Evolutionary conservation across 37 sponge, comb jelly and placozoan species (phyloP), one percentile per base, ranked within the genome.

Genomic region (Chondrilla cf. caribensis): DNA sequence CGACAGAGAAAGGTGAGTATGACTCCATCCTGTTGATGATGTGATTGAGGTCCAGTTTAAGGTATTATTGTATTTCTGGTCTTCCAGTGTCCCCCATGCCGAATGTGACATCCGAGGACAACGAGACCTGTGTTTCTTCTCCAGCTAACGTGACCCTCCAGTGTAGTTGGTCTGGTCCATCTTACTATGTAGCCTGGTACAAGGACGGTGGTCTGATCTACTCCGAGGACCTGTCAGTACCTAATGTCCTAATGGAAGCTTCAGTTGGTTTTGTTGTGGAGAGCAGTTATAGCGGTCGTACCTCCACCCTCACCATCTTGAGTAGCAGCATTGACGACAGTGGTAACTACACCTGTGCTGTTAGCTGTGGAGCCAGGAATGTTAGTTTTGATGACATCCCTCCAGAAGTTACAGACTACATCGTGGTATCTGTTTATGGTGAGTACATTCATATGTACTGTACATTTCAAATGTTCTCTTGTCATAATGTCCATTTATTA

Each of bases 331-430:
- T 68, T 19, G 32, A n/a, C 32, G 70, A 68, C 32, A 35, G 35
- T 35, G 70, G 31, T 2, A 68, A 68, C 70, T 68, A 68, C 70
- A 68, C 70, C 25, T 68, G 70, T 17, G 70, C 70, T 31, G 70
- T 68, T 32, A 36, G 35, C 25, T 68, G 70, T 17, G 4, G 37
- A 31, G 70, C 70, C 33, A n/a, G 7, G 70, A 19, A 68, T 21
- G 70, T 35, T n/a, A 37, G 2, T 28, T 35, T 21, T 3, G 70
- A 37, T 4, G 57, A n/a, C n/a, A n/a, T n/a, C n/a, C n/a, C n/a
- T n/a, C n/a, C n/a, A n/a, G n/a, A n/a, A n/a, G n/a, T n/a, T n/a
- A n/a, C n/a, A n/a, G n/a, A n/a, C n/a, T n/a, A n/a, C n/a, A n/a
- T n/a, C n/a, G n/a, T n/a, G n/a, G n/a, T n/a, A n/a, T n/a, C n/a